Percentiles rank a stretch among this genome's conserved stretches.
Evolutionary conservation across 2,113 vertebrate species (phyloP).

Genomic region (Psilopsiagon aymara): DNA sequence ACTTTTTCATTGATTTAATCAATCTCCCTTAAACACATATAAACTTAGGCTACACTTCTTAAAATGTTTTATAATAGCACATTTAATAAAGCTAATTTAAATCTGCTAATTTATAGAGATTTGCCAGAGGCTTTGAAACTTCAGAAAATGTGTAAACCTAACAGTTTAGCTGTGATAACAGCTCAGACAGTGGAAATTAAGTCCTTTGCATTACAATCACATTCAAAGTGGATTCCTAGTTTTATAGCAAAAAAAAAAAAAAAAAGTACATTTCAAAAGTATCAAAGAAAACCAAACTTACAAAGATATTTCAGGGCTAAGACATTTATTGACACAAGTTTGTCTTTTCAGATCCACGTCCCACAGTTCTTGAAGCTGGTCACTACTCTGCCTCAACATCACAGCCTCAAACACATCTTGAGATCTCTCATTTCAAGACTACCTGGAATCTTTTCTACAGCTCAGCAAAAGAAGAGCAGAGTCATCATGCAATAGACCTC

Average conservation of each 20-base stretch:
- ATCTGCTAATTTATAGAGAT: slow-evolving; percentile 76
- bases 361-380: background rate
- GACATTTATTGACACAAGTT: background rate
- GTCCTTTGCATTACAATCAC: slow-evolving; percentile 32
- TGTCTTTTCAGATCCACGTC: background rate
- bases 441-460: background rate
- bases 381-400: background rate
- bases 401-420: background rate
- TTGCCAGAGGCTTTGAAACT: slow-evolving; percentile 75
- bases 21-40: slow-evolving; percentile 71
- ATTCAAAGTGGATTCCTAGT: background rate
- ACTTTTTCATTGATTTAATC: slow-evolving; percentile 74
- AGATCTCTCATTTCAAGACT: background rate
- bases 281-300: background rate
- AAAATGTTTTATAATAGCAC: slow-evolving; percentile 75
- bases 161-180: slow-evolving; percentile 71
- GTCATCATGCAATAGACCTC: background rate
- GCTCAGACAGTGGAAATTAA: slow-evolving; percentile 68
- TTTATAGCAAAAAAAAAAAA: background rate
- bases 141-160: slow-evolving; percentile 73
- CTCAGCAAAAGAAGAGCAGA: background rate
- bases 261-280: background rate
- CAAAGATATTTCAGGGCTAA: background rate
- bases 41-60: slow-evolving; percentile 63
- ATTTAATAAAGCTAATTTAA: slow-evolving; percentile 81